Base-by-base conservation (phyloP, 1,140 invertebrate species). In the Diorhabda elongata region DNA sequence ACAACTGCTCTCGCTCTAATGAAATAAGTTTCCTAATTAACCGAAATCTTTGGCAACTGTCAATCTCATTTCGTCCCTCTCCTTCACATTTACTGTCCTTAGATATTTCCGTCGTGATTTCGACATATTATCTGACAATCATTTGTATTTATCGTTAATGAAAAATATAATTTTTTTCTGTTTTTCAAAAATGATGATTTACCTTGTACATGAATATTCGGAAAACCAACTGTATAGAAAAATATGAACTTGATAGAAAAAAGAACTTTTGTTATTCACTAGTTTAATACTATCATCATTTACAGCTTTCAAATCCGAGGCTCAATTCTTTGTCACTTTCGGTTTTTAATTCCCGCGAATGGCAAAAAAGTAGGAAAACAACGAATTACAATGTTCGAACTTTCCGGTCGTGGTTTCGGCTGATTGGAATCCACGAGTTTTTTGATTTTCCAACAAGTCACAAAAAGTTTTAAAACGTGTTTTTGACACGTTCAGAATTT, bases 11-110 rank as follows among this genome's bases (percentile, higher is more conserved):
- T 52, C 47, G 6, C 47, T 52, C 47, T 67, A 67, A 67, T 67
- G 57, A 67, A 67, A 67, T 67, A 67, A 67, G 42, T 67, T 67
- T 60, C 58, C 52, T 60, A 67, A 67, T 67, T 67, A 67, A 67
- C 65, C 42, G 65, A 67, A 67, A 60, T 67, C 65, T 67, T 59
- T 60, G 65, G 65, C 57, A 60, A 67, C 57, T 43, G 69, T 70
- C 69, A 70, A 70, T 70, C 69, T 67, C 56, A 26, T 58, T 61
- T 11, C 57, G 59, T 44, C 52, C 61, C 44, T 41, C 42, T 11
- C 52, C 44, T 44, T 60, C 26, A 26, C 26, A 26, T 26, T 26
- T 26, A 26, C 26, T 26, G 26, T 26, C 26, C 26, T 26, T 26
- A 26, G 26, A 26, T 26, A 26, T 26, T 26, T 26, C 26, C 26